Conservation (phyloP, 2,797 vertebrate species). For the Alexandromys oeconomus region DNA sequence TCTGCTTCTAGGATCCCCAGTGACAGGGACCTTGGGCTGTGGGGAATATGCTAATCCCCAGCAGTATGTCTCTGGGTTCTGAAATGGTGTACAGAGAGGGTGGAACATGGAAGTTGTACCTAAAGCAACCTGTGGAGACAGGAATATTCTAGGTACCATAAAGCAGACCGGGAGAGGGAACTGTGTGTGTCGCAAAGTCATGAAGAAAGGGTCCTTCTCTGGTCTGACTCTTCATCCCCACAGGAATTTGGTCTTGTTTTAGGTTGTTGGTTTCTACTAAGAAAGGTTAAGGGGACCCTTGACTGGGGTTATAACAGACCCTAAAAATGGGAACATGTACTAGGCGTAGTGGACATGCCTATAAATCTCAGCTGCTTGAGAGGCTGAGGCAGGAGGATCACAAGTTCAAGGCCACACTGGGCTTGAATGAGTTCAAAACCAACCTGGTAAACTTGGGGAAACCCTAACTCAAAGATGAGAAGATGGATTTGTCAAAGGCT, state of each 20-base stretch:
- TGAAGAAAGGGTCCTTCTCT: not conserved
- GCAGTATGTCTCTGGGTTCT: not conserved
- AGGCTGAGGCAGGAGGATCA: not conserved
- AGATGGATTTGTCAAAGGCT: not conserved
- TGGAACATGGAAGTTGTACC: not conserved
- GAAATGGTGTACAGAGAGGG: rapidly evolving
- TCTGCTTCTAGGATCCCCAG: not conserved
- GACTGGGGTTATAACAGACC: not conserved
- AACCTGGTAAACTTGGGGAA: not conserved
- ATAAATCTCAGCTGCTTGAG: not conserved
- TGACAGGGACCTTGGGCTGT: too few relatives aligned
- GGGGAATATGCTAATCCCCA: not conserved
- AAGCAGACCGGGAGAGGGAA: not conserved
- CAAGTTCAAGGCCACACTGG: not conserved
- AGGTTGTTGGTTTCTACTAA: not conserved
- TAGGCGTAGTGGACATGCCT: not conserved
- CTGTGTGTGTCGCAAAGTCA: not conserved
- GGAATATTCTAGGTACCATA: too few relatives aligned
- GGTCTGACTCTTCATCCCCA: not conserved
- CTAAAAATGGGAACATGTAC: not conserved
- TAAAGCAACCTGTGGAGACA: not conserved
- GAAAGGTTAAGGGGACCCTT: not conserved
- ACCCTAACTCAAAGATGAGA: not conserved
- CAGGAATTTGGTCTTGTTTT: not conserved
- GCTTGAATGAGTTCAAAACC: not conserved